Conservation (phyloP, 1,140 invertebrate genomes). For the Psilanteris sp. region DNA sequence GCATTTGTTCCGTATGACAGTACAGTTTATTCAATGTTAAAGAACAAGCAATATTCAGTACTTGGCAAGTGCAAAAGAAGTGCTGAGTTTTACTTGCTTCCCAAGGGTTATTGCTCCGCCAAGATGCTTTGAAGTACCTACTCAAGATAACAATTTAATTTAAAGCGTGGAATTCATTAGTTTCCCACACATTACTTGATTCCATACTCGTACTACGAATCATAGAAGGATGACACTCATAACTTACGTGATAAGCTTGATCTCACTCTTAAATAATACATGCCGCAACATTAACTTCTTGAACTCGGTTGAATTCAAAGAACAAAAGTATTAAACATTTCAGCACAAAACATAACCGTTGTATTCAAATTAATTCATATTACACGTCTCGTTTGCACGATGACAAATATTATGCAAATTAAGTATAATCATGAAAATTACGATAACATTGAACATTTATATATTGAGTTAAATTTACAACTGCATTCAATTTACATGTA, state of each 20-base stretch:
- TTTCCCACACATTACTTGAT: constrained; percentile 43
- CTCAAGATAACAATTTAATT: constrained; percentile 64
- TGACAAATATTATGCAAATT: constrained; percentile 53
- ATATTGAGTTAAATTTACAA: constrained; percentile 32
- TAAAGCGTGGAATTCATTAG: constrained; percentile 51
- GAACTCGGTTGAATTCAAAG: no score
- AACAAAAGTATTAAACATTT: constrained; percentile 35
- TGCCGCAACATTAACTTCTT: constrained; percentile 11
- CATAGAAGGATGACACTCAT: constrained; percentile 8
- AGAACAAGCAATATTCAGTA: constrained; percentile 58
- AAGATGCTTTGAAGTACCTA: constrained; percentile 56
- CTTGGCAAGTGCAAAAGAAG: constrained; percentile 49
- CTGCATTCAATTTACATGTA: constrained; percentile 20
- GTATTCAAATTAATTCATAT: constrained; percentile 40
- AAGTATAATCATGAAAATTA: constrained; percentile 45
- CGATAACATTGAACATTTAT: constrained; percentile 45
- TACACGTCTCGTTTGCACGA: constrained; percentile 36
- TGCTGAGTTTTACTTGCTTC: constrained; percentile 47
- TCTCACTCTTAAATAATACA: background rate
- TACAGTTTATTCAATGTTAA: constrained; percentile 27
- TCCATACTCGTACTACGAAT: constrained; percentile 6
- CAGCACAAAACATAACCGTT: constrained; percentile 3
- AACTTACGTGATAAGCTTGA: constrained; percentile 8
- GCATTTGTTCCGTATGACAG: constrained; percentile 21
- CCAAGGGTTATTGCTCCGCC: constrained; percentile 50